Evolutionary conservation across 2,888 invertebrate species (phyloP).

Genomic region (Caenorhabditis becei): DNA sequence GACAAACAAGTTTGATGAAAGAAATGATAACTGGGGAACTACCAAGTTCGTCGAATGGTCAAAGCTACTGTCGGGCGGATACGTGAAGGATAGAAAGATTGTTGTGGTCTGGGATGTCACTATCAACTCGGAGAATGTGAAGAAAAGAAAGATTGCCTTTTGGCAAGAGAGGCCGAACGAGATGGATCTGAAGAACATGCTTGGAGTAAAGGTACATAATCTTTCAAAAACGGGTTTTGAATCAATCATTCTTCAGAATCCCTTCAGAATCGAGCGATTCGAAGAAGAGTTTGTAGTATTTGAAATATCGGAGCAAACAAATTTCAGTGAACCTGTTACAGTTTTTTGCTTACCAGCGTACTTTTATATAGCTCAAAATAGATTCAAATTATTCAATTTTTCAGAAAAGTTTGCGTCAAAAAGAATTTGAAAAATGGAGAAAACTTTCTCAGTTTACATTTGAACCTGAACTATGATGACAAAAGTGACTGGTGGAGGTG

Average conservation of each 20-base stretch:
- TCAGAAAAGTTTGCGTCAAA: background rate
- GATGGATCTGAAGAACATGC: background rate
- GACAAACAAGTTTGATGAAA: background rate
- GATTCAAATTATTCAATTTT: background rate
- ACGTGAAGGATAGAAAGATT: background rate
- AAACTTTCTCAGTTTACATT: background rate
- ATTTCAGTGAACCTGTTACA: background rate
- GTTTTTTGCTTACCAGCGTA: background rate
- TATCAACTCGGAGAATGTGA: background rate
- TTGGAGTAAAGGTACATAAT: background rate
- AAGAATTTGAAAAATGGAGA: background rate
- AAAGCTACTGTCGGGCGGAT: background rate
- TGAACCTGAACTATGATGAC: background rate
- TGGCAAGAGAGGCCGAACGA: background rate
- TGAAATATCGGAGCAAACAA: background rate
- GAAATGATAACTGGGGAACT: background rate
- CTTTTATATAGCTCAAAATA: background rate
- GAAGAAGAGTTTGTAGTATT: background rate
- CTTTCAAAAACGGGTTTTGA: too few relatives aligned
- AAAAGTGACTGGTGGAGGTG: constrained; percentile 3
- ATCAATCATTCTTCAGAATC: background rate
- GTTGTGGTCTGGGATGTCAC: background rate
- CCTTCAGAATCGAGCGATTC: background rate
- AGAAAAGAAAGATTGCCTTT: background rate
- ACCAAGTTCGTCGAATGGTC: background rate